Evolutionary conservation across 2,888 invertebrate species (phyloP), one percentile per base, ranked within the genome.

Genomic region (Gortyna flavago): DNA sequence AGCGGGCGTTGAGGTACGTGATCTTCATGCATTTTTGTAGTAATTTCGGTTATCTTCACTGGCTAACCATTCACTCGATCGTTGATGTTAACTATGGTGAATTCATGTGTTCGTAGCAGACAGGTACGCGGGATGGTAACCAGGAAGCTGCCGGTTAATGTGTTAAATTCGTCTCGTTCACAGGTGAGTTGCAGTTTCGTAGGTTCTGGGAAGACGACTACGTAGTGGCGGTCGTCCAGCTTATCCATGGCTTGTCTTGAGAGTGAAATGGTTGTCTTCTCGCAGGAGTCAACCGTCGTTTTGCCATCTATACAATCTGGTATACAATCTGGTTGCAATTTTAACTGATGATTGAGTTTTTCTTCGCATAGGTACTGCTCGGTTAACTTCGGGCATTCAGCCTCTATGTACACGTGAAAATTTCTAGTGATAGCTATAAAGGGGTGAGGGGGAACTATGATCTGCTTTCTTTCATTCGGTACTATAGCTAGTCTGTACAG

Each of bases 381-480:
- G 25, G 54, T 13, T n/a, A 57, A 57, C 54, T 57, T 57, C 54
- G 54, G n/a, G 54, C 54, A 57, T 57, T 57, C 54, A n/a, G 54
- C 54, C 54, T 57, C 54, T 57, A 57, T 57, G 25, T 57, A 57
- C 54, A 57, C 54, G n/a, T 57, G 54, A 57, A 57, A 57, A 13
- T n/a, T 57, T 57, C 54, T 57, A 57, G 54, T 57, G 54, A 57
- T 57, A 57, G 54, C 54, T 57, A 57, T 57, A 11, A 57, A 57
- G 11, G 54, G 54, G 54, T 57, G n/a, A n/a, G 54, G n/a, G 54
- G 54, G 54, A n/a, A 57, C 25, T 57, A n/a, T 25, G 35, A 57
- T 25, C 54, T 57, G 54, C 25, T 57, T 57, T 11, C 11, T 57
- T 57, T 35, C 35, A 35, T 35, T 35, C 35, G 35, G 35, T 35